These are phyloP conservation scores for Rhopalosiphum maidis DNA, from an alignment of 1,140 invertebrate species.

Conservation along the genomic window DNA sequence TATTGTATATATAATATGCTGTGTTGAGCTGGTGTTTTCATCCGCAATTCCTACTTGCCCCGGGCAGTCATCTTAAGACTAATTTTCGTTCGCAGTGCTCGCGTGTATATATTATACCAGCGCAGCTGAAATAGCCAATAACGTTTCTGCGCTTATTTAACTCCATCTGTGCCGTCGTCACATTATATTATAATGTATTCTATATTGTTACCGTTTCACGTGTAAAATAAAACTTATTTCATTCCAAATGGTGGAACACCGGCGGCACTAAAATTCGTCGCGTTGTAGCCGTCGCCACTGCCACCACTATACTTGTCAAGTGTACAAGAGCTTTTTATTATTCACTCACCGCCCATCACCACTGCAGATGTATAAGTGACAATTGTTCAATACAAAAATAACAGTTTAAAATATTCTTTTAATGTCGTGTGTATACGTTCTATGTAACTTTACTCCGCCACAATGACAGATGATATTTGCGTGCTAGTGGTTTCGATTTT, in stretches of 20 bases:
- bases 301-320: background rate
- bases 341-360: background rate
- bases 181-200: slow-evolving; percentile 18
- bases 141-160: background rate
- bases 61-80: background rate
- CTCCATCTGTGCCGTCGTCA: background rate
- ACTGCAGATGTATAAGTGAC: background rate
- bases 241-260: background rate
- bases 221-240: slow-evolving; percentile 28
- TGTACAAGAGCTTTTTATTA: slow-evolving; percentile 3
- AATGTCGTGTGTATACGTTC: background rate
- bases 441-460: background rate
- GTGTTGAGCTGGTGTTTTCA: background rate
- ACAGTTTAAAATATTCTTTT: background rate
- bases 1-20: background rate
- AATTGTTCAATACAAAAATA: background rate
- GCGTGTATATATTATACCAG: background rate
- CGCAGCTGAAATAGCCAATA: background rate
- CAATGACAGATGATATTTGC: background rate
- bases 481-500: too few species aligned
- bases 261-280: background rate
- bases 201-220: background rate
- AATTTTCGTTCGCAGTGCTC: background rate
- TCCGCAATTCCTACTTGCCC: background rate
- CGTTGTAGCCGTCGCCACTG: background rate